Evolutionary conservation across 2,113 vertebrate genomes (phyloP), one percentile per base, ranked within the genome.

Genomic region (Colinus virginianus): DNA sequence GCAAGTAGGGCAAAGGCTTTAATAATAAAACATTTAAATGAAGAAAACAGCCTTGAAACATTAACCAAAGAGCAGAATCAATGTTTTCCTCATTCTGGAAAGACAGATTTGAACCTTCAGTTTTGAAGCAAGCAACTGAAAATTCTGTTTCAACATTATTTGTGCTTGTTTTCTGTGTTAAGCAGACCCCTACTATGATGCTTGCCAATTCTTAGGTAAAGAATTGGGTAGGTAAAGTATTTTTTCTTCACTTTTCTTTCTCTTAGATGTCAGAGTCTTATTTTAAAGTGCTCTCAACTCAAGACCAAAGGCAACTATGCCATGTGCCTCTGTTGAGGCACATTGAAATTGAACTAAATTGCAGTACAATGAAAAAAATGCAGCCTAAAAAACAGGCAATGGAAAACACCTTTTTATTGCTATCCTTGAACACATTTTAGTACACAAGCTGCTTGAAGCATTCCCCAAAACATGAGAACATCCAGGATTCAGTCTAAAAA

Each of bases 1-100:
- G 55, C 91, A 92, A 89, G 32, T 79, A 93, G 84, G 70, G 59
- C 84, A 94, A 84, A 95, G 49, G 89, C 64, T 74, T 91, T 59
- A 92, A 69, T 55, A 96, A 89, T 43, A 79, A 89, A 51, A 85
- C 59, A 26, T 58, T 79, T 87, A 79, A 74, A 92, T 87, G 51
- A 93, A 77, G 71, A 85, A 91, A 96, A 77, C 49, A 87, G 25
- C 40, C 75, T 67, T 82, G 59, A 87, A 93, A 87, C 22, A 79
- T 49, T 49, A 90, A 85, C 30, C 34, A 87, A 82, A 89, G 51
- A 87, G 26, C 34, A 94, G 78, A 70, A 91, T 23, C 36, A 87
- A 51, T 1, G 0, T 77, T 90, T 93, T 66, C 23, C 58, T 82
- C 63, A 82, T 70, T 30, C 51, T 85, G 63, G 17, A 90, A 90